phyloP scores from a whole-genome alignment of 2,888 invertebrate genomes.

The Deroplatys truncata region DNA sequence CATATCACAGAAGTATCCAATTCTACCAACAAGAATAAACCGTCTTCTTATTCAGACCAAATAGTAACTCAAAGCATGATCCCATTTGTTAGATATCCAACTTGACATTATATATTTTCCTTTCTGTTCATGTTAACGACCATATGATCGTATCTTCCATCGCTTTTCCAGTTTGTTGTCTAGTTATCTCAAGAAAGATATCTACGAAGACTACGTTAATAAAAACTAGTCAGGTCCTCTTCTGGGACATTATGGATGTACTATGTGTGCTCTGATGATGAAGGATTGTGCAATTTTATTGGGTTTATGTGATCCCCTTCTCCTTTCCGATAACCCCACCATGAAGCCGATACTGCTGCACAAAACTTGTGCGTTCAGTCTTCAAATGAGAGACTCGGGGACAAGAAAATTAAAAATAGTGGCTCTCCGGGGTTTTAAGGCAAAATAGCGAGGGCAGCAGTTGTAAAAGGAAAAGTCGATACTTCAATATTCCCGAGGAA shows the following conservation, averaged over 20 bases:
- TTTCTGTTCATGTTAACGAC: not conserved
- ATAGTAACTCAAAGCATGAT: too few species aligned
- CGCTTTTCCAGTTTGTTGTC: not conserved
- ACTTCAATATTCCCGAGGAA: not conserved
- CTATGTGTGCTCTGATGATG: conserved; percentile 18
- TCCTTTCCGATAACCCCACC: conserved; percentile 3
- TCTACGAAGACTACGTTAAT: not conserved
- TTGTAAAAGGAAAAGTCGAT: not conserved
- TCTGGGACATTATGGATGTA: conserved; percentile 6
- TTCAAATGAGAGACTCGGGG: not conserved
- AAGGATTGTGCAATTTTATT: conserved; percentile 22
- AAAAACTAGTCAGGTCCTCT: not conserved
- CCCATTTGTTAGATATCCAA: too few species aligned
- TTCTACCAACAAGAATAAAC: too few species aligned
- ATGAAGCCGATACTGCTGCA: not conserved
- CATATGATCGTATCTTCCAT: not conserved
- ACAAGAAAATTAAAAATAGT: not conserved
- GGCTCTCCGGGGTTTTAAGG: not conserved
- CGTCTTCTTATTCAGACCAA: too few species aligned
- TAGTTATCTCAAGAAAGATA: not conserved
- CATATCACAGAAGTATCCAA: too few species aligned
- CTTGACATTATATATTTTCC: too few species aligned
- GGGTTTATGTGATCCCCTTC: conserved; percentile 2
- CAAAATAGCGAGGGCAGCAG: not conserved
- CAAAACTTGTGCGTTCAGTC: not conserved